These are phyloP conservation scores for Nilaparvata lugens DNA, from an alignment of 1,140 invertebrate species.

Conservation along the genomic window DNA sequence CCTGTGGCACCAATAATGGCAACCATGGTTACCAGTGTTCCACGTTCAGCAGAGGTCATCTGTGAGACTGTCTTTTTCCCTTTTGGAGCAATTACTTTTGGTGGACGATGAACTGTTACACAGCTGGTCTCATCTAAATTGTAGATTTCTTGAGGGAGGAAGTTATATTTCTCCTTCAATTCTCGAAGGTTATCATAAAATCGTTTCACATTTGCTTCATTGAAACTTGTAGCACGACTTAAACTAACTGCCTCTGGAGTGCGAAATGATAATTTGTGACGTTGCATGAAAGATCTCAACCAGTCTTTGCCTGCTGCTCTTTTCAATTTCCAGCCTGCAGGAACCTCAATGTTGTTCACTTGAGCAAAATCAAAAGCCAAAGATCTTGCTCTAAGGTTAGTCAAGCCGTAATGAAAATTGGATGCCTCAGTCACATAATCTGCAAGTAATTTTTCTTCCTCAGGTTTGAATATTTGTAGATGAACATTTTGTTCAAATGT, in stretches of 20 bases:
- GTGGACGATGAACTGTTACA: slow-evolving; percentile 37
- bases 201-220: slow-evolving; percentile 34
- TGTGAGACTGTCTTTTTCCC: slow-evolving; percentile 36
- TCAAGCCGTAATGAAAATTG: no score
- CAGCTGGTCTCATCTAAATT: slow-evolving; percentile 43
- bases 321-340: background rate
- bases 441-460: no score
- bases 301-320: slow-evolving; percentile 26
- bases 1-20: slow-evolving; percentile 34
- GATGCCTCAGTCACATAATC: no score
- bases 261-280: slow-evolving; percentile 36
- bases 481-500: no score
- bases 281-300: slow-evolving; percentile 37
- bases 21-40: slow-evolving; percentile 36
- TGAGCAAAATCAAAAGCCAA: slow-evolving; percentile 7
- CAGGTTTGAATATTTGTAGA: no score
- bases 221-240: slow-evolving; percentile 34
- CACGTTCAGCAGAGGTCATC: slow-evolving; percentile 37
- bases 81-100: slow-evolving; percentile 35
- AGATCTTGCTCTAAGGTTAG: no score
- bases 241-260: slow-evolving; percentile 37
- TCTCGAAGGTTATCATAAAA: slow-evolving; percentile 32
- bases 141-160: slow-evolving; percentile 32
- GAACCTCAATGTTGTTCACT: slow-evolving; percentile 3
- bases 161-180: slow-evolving; percentile 30